Percentiles rank a stretch among this genome's conserved stretches.
Evolutionary conservation across 2,888 invertebrate genomes (phyloP).

Genomic region (Nyleta sp.): DNA sequence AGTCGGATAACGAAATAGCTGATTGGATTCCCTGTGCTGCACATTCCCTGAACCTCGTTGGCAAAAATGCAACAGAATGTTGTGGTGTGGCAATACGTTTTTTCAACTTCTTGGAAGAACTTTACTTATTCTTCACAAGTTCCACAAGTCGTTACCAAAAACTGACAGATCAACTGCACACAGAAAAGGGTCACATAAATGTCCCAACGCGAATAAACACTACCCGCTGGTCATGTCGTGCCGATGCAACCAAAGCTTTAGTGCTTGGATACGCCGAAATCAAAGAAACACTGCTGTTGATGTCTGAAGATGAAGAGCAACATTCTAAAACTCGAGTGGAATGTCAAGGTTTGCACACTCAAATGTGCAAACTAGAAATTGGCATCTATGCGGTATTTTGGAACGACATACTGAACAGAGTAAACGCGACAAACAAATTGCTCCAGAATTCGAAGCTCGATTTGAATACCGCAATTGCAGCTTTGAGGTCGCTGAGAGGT

Average conservation of each 20-base stretch:
- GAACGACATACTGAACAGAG: constrained; percentile 47
- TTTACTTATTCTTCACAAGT: constrained; percentile 42
- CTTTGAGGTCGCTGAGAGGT: constrained; percentile 24
- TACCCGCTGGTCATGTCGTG: constrained; percentile 50
- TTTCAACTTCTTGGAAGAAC: constrained; percentile 35
- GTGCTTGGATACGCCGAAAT: constrained; percentile 62
- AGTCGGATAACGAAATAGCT: constrained; percentile 41
- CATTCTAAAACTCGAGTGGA: constrained; percentile 57
- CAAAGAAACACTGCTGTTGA: constrained; percentile 21
- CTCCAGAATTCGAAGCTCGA: constrained; percentile 44
- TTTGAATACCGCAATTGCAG: constrained; percentile 44
- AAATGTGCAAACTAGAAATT: constrained; percentile 53
- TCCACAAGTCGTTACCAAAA: constrained; percentile 46
- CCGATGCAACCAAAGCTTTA: constrained; percentile 66
- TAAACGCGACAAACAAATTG: constrained; percentile 43
- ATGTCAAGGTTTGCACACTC: constrained; percentile 40
- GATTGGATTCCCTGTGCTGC: constrained; percentile 44
- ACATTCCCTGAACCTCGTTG: constrained; percentile 51
- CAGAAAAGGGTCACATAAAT: constrained; percentile 31
- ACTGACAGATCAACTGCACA: constrained; percentile 30
- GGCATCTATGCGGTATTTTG: constrained; percentile 53
- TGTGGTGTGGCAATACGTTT: constrained; percentile 30
- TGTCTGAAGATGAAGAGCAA: constrained; percentile 34
- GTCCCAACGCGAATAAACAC: constrained; percentile 42
- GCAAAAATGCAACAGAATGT: constrained; percentile 33